Percentiles rank a stretch among this genome's conserved stretches.
Conservation (phyloP, 2,797 vertebrate genomes). For the Melanotaenia maccullochi region DNA sequence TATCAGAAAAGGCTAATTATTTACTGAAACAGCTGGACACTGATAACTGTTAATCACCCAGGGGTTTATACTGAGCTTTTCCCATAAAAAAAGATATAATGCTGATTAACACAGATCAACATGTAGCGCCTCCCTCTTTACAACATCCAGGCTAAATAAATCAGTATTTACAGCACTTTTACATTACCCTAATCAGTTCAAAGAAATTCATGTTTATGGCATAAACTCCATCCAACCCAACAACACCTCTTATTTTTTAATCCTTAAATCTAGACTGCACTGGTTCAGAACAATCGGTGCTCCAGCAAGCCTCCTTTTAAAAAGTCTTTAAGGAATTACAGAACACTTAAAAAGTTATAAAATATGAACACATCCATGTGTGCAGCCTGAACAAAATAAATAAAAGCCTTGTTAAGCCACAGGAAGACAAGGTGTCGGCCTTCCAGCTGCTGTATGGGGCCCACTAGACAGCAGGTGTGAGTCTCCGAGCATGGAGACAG, state of each 20-base stretch:
- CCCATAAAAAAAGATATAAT: too few relatives aligned
- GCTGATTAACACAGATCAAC: too few relatives aligned
- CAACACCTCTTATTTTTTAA: neutral
- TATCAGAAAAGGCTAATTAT: too few relatives aligned
- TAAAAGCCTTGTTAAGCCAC: constrained; percentile 66
- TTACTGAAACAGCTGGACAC: too few relatives aligned
- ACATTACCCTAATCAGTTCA: too few relatives aligned
- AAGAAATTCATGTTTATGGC: neutral
- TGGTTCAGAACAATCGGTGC: neutral
- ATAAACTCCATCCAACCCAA: neutral
- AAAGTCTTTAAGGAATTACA: neutral
- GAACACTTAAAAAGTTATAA: constrained; percentile 20
- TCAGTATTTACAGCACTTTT: too few relatives aligned
- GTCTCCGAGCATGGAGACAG: constrained; percentile 52
- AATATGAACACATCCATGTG: constrained; percentile 46
- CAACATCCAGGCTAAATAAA: too few relatives aligned
- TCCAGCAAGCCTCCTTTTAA: neutral
- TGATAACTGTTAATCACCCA: too few relatives aligned
- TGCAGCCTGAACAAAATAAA: constrained; percentile 32
- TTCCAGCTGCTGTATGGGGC: constrained; percentile 62
- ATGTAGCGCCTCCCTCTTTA: too few relatives aligned
- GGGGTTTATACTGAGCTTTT: too few relatives aligned
- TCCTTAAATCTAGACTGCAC: neutral
- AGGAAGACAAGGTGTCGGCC: constrained; percentile 63
- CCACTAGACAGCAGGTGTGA: constrained; percentile 71